Evolutionary conservation across 2,888 invertebrate species (phyloP).

Genomic region (Falcaria lacertinaria): DNA sequence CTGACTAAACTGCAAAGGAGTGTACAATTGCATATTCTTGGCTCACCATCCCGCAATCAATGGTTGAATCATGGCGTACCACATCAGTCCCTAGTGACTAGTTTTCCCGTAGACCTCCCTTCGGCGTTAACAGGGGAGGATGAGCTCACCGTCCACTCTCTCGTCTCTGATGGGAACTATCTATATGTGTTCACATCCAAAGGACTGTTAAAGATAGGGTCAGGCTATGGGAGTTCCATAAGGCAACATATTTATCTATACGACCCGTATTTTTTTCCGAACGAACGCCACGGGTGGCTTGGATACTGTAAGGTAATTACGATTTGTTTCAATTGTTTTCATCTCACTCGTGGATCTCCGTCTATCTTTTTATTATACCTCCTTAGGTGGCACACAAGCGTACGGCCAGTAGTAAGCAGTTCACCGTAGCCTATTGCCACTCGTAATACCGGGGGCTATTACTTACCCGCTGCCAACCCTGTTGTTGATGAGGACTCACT

Average conservation of each 20-base stretch:
- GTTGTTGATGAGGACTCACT: no score
- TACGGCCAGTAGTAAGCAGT: no score
- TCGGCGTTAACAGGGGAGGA: constrained; percentile 47
- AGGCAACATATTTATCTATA: constrained; percentile 93
- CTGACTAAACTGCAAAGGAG: constrained; percentile 92
- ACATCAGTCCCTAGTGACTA: constrained; percentile 84
- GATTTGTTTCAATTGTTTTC: no score
- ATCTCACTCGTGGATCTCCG: no score
- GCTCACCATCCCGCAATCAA: constrained; percentile 90
- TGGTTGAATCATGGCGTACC: constrained; percentile 95
- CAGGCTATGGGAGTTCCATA: constrained; percentile 95
- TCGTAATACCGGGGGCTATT: no score
- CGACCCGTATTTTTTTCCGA: constrained; percentile 88
- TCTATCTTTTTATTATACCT: no score
- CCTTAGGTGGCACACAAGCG: no score
- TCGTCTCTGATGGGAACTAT: constrained; percentile 94
- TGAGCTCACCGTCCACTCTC: constrained; percentile 74
- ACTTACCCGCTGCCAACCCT: no score
- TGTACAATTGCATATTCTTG: constrained; percentile 92
- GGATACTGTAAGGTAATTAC: constrained; percentile 92
- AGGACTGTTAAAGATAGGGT: constrained; percentile 95
- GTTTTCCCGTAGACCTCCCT: constrained; percentile 78
- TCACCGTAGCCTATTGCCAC: no score
- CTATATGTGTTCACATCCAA: constrained; percentile 92
- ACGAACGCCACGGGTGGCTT: constrained; percentile 89